Evolutionary conservation across 1,140 invertebrate species (phyloP).

Genomic region (Thalassaphorura encarpata): DNA sequence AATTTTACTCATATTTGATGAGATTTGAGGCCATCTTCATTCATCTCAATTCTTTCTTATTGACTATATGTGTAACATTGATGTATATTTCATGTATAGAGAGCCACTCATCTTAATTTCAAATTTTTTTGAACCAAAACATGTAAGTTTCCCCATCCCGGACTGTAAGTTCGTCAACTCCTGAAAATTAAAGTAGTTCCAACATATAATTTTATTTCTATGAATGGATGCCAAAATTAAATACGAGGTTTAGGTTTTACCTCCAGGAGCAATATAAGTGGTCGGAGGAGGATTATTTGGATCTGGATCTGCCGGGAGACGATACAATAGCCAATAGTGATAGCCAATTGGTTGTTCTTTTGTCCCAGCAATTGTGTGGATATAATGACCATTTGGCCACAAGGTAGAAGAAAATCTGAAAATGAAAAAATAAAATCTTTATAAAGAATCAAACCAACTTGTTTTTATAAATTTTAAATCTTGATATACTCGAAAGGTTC

Average conservation of each 20-base stretch:
- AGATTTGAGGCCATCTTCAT: background rate
- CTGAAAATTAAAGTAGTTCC: slow-evolving; percentile 42
- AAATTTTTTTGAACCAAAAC: slow-evolving; percentile 85
- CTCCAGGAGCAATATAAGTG: slow-evolving; percentile 70
- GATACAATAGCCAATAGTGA: slow-evolving; percentile 77
- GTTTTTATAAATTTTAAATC: background rate
- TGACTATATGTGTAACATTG: background rate
- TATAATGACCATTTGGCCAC: slow-evolving; percentile 83
- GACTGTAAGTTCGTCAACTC: slow-evolving; percentile 69
- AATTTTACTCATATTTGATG: too few species aligned
- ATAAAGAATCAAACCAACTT: background rate
- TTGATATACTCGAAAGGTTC: slow-evolving; percentile 31
- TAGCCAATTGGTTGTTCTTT: slow-evolving; percentile 78
- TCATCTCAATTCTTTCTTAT: background rate
- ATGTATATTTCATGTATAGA: background rate
- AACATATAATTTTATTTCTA: slow-evolving; percentile 4
- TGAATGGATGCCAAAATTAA: background rate
- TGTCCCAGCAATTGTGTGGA: slow-evolving; percentile 72
- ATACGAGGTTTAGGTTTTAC: slow-evolving; percentile 40
- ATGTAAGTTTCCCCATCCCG: slow-evolving; percentile 73
- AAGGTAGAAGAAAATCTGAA: slow-evolving; percentile 63
- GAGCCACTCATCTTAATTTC: slow-evolving; percentile 33
- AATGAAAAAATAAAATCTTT: slow-evolving; percentile 33
- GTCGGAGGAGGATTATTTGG: slow-evolving; percentile 64
- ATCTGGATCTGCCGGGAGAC: slow-evolving; percentile 61